Evolutionary conservation across 2,888 invertebrate species (phyloP).

Genomic region (Crepidodera aurea): DNA sequence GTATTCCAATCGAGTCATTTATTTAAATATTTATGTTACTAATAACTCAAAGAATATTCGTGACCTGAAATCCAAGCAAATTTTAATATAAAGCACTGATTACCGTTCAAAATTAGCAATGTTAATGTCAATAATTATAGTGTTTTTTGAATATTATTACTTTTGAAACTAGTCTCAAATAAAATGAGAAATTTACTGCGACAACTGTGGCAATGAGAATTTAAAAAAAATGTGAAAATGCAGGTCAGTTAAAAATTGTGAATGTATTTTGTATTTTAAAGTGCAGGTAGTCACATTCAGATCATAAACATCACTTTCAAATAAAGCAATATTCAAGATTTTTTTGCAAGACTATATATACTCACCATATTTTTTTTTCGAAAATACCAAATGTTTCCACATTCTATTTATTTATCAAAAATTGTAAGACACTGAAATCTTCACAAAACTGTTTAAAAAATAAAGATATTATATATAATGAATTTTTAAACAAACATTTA

Average conservation of each 20-base stretch:
- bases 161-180: neutral
- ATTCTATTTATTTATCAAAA: no score
- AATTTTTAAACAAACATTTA: no score
- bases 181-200: neutral
- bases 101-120: neutral
- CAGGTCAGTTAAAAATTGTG: constrained; percentile 2
- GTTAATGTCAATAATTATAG: constrained; percentile 2
- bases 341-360: no score
- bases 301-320: no score
- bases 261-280: no score
- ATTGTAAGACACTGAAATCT: no score
- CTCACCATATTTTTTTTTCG: no score
- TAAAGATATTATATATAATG: no score
- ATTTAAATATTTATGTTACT: constrained; percentile 1
- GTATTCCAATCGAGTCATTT: neutral
- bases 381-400: no score
- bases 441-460: no score
- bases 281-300: no score
- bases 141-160: neutral
- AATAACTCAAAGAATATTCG: constrained; percentile 1
- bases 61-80: constrained; percentile 6
- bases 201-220: neutral
- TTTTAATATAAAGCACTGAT: neutral
- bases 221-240: neutral
- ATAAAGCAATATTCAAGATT: no score